Conservation (phyloP, 2,888 invertebrate genomes). For the Orthosia gracilis region DNA sequence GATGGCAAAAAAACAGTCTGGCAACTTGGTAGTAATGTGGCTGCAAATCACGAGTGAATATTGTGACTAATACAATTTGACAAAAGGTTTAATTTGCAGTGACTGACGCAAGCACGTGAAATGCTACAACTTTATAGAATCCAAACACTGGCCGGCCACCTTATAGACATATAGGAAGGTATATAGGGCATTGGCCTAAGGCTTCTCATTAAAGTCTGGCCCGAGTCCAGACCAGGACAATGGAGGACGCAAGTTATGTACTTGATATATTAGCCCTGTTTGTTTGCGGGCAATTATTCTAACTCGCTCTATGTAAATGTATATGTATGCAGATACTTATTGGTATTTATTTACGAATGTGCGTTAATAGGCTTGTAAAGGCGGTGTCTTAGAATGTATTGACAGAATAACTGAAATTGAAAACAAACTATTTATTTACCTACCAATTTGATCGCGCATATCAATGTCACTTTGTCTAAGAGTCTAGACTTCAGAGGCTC, state of each 20-base stretch:
- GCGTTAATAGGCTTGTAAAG: too few species aligned
- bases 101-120: too few species aligned
- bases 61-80: too few species aligned
- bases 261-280: conserved; percentile 58
- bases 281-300: conserved; percentile 52
- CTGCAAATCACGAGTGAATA: too few species aligned
- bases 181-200: conserved; percentile 29
- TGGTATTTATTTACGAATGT: conserved; percentile 16
- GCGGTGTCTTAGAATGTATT: background rate
- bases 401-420: too few species aligned
- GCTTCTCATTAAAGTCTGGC: conserved; percentile 63
- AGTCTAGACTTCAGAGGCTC: too few species aligned
- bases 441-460: too few species aligned
- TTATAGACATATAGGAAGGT: conserved; percentile 4
- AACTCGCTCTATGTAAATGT: conserved; percentile 15
- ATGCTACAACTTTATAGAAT: background rate
- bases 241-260: conserved; percentile 57
- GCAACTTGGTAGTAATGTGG: too few species aligned
- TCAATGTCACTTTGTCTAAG: too few species aligned
- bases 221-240: conserved; percentile 58
- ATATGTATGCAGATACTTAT: conserved; percentile 3
- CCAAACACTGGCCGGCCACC: conserved; percentile 6
- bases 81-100: too few species aligned
- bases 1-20: too few species aligned
- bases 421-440: too few species aligned